Conservation (phyloP, 2,797 vertebrate genomes). For the Siniperca obscura region DNA sequence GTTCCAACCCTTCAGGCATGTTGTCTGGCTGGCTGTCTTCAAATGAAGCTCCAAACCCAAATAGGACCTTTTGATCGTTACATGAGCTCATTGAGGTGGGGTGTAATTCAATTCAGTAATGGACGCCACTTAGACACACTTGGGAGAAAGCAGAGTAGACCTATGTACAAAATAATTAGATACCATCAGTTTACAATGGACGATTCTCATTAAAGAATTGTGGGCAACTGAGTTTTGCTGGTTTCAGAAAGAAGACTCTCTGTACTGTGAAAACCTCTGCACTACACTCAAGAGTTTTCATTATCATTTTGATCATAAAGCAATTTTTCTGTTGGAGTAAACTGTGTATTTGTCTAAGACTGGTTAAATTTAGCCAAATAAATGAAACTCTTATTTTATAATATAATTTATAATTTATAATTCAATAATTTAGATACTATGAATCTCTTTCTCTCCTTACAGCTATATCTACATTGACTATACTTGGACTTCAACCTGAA, state of each 20-base stretch:
- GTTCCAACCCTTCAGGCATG: constrained; percentile 68
- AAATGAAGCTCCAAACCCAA: constrained; percentile 64
- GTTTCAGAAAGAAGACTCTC: constrained; percentile 13
- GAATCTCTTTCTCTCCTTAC: constrained; percentile 7
- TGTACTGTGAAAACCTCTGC: background rate
- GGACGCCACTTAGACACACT: constrained; percentile 38
- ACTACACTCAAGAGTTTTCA: background rate
- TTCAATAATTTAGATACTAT: constrained; percentile 2
- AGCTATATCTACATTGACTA: constrained; percentile 20
- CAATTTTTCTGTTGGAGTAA: background rate
- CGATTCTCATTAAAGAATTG: constrained; percentile 28
- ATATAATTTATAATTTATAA: too few relatives aligned
- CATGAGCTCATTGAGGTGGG: constrained; percentile 67
- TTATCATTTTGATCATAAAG: background rate
- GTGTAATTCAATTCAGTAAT: constrained; percentile 56
- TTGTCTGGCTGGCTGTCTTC: constrained; percentile 48
- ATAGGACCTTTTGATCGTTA: constrained; percentile 53
- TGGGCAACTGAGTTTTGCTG: constrained; percentile 3
- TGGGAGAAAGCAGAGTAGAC: constrained; percentile 17
- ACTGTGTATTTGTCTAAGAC: background rate
- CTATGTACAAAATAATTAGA: constrained; percentile 23
- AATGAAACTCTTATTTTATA: background rate
- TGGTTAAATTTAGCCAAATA: background rate
- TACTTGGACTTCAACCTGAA: constrained; percentile 39
- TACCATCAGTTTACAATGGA: constrained; percentile 21